phyloP scores from a whole-genome alignment of 1,140 invertebrate species.

The Calycopis cecrops region DNA sequence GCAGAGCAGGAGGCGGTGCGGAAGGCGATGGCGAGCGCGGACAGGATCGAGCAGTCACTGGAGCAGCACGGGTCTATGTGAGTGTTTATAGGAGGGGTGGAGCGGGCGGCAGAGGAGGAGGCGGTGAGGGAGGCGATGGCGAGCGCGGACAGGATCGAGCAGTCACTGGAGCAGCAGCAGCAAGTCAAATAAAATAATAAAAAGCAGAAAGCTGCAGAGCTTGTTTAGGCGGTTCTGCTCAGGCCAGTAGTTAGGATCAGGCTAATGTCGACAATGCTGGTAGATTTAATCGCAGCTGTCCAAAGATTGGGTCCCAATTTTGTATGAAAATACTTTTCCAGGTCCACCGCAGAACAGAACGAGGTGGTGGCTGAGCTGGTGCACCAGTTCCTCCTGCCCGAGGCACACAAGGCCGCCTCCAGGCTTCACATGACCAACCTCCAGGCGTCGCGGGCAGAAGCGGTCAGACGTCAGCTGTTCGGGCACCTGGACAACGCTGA shows the following conservation, averaged over 20 bases:
- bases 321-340: slow-evolving; percentile 17
- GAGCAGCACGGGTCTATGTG: too few species aligned
- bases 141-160: slow-evolving; percentile 37
- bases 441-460: slow-evolving; percentile 35
- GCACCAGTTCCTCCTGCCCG: slow-evolving; percentile 58
- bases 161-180: slow-evolving; percentile 25
- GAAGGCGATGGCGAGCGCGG: too few species aligned
- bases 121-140: slow-evolving; percentile 32
- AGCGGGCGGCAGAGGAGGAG: slow-evolving; percentile 43
- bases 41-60: too few species aligned
- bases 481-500: slow-evolving; percentile 42
- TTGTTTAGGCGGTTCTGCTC: too few species aligned
- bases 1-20: too few species aligned
- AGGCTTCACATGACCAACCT: slow-evolving; percentile 33
- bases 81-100: too few species aligned
- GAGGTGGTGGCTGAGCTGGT: slow-evolving; percentile 58
- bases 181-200: too few species aligned
- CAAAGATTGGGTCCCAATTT: background rate
- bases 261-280: too few species aligned
- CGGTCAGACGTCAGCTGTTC: slow-evolving; percentile 40
- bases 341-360: slow-evolving; percentile 55
- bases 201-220: too few species aligned
- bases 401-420: slow-evolving; percentile 41
- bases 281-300: too few species aligned
- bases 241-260: too few species aligned